Conservation (phyloP, 1,140 invertebrate species). For the Cherax quadricarinatus region DNA sequence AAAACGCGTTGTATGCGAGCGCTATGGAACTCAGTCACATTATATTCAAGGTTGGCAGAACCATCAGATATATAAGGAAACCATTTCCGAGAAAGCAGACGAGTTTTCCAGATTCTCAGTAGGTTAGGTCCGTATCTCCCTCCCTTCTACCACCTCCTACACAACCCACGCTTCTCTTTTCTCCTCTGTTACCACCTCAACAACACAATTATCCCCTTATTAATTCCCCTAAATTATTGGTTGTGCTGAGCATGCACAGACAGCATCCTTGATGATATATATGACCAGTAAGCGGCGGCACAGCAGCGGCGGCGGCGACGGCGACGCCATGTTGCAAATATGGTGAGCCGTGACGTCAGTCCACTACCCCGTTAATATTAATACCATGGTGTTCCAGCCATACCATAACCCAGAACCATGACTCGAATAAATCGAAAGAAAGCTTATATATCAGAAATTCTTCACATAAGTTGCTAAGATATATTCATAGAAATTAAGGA, state of each 20-base stretch:
- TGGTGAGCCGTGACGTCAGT: constrained; percentile 31
- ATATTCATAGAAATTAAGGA: not conserved
- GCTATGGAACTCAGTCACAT: not conserved
- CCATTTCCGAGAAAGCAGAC: not conserved
- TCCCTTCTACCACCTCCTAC: too few relatives aligned
- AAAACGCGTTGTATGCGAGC: too few relatives aligned
- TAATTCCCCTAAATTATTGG: not conserved
- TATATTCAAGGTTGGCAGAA: not conserved
- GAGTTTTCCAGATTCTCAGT: not conserved
- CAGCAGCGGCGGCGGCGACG: not conserved
- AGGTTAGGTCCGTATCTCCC: too few relatives aligned
- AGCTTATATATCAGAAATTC: not conserved
- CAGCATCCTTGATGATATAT: constrained; percentile 1
- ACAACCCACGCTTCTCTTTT: not conserved
- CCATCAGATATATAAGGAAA: not conserved
- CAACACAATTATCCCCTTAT: not conserved
- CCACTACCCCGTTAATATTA: not conserved
- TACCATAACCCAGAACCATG: not conserved
- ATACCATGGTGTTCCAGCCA: too few relatives aligned
- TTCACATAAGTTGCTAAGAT: not conserved
- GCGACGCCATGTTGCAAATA: constrained; percentile 28
- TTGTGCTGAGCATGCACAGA: not conserved
- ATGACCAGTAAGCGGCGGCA: not conserved
- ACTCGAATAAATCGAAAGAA: not conserved
- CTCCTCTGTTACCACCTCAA: not conserved